phyloP scores from a whole-genome alignment of 2,113 vertebrate genomes.

The Eidolon helvum region DNA sequence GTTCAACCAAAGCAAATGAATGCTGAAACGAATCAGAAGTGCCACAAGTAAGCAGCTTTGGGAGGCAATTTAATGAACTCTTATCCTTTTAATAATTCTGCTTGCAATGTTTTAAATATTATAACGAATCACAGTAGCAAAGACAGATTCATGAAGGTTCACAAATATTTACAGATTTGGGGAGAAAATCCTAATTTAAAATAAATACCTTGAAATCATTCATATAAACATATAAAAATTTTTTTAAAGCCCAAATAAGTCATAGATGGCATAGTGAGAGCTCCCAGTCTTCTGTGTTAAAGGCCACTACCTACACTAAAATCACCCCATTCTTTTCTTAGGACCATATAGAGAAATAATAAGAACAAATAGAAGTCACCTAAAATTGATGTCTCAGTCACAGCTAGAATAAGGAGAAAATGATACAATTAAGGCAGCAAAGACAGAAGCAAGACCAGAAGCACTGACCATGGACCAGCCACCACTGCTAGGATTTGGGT shows the following conservation, averaged over 20 bases:
- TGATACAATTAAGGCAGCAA: too few relatives aligned
- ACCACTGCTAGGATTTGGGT: too few relatives aligned
- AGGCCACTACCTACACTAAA: background rate
- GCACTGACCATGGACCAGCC: too few relatives aligned
- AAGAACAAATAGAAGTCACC: background rate
- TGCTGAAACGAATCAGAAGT: background rate
- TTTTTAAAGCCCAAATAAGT: background rate
- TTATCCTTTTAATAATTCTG: background rate
- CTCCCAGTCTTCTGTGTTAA: background rate
- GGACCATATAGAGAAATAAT: background rate
- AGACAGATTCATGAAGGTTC: background rate
- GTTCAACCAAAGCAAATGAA: background rate
- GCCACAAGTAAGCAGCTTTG: background rate
- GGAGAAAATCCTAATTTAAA: background rate
- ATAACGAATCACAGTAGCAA: background rate
- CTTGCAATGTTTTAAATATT: background rate
- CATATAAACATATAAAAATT: background rate
- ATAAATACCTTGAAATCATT: background rate
- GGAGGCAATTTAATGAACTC: background rate
- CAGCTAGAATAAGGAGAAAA: background rate
- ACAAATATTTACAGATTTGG: background rate
- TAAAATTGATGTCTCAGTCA: too few relatives aligned
- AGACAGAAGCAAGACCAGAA: background rate
- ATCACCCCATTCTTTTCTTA: background rate
- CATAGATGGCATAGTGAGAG: background rate